Base-by-base conservation (phyloP, 2,113 vertebrate genomes). In the Hemiprocne comata region DNA sequence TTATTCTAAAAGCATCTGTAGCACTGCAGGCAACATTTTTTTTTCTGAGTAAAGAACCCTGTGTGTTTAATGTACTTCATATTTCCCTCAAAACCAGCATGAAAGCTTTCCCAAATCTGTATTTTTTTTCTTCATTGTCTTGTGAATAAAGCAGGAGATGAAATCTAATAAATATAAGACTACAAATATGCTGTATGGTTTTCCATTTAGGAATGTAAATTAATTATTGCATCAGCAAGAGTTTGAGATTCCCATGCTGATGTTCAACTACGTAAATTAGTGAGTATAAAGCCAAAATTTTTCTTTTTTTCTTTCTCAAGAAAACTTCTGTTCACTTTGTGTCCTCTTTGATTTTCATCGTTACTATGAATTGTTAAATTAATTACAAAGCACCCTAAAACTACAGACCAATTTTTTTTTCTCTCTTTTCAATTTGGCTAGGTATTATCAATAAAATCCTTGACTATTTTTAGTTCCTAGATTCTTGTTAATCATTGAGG, bases 1-100 rank as follows among this genome's bases (percentile, higher is more conserved):
- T 95, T 91, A 82, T 76, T 93, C 73, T 71, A 84, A 95, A 93
- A 93, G 91, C 94, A 95, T 97, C 95, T 96, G 96, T 89, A 94
- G 34, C 13, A 0, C 96, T 94, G 82, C 25, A 40, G 93, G 93
- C 91, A 91, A 76, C 57, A 46, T 69, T 94, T 89, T 95, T 87
- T 96, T 87, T 96, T 88, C 72, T 93, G 48, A 91, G 50, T 92
- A 51, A 95, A 95, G 76, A 94, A 65, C 44, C 18, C 26, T 78
- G 29, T 75, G 29, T 86, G 60, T 26, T 77, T 80, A 91, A 29
- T 36, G 15, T 85, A 71, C 40, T 26, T 85, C 57, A 72, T 17
- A 90, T 74, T 95, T 94, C 42, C 54, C 83, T 86, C 77, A 89
- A 80, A 94, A 94, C 23, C 54, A 93, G 34, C 66, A 84, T 58